Percentiles rank a stretch among this genome's conserved stretches.
Evolutionary conservation across 2,888 invertebrate species (phyloP).

Genomic region (Crioceris asparagi): DNA sequence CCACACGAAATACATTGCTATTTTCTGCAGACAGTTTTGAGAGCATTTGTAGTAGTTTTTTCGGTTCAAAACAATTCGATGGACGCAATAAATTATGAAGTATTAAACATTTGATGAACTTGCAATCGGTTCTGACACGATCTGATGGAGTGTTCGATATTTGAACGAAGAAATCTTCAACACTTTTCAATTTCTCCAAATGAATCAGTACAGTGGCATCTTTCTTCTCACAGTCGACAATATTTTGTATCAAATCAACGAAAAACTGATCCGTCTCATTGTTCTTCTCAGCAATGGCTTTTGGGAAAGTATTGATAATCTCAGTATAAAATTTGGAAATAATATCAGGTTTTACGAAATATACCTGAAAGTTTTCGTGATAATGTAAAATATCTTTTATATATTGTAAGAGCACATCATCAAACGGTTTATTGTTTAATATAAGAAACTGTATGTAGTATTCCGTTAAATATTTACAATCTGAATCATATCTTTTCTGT

Average conservation of each 20-base stretch:
- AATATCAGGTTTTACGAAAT: slow-evolving; percentile 6
- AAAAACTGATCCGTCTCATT: background rate
- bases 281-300: slow-evolving; percentile 2
- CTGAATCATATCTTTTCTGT: slow-evolving; percentile 8
- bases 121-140: too few species aligned
- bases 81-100: too few species aligned
- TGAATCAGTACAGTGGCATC: too few species aligned
- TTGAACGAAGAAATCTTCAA: too few species aligned
- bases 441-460: slow-evolving; percentile 16
- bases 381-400: slow-evolving; percentile 8
- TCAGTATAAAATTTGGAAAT: slow-evolving; percentile 8
- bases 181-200: too few species aligned
- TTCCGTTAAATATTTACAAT: slow-evolving; percentile 1
- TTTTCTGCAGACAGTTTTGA: background rate
- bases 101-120: too few species aligned
- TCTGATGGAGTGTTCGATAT: too few species aligned
- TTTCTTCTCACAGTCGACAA: too few species aligned
- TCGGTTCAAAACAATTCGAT: too few species aligned
- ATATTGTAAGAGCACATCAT: slow-evolving; percentile 10
- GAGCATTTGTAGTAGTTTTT: slow-evolving; percentile 1
- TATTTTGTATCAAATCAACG: too few species aligned
- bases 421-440: slow-evolving; percentile 12
- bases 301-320: slow-evolving; percentile 5
- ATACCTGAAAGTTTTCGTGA: background rate
- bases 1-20: background rate